Conservation (phyloP, 1,140 invertebrate species). For the Penaeus vannamei region DNA sequence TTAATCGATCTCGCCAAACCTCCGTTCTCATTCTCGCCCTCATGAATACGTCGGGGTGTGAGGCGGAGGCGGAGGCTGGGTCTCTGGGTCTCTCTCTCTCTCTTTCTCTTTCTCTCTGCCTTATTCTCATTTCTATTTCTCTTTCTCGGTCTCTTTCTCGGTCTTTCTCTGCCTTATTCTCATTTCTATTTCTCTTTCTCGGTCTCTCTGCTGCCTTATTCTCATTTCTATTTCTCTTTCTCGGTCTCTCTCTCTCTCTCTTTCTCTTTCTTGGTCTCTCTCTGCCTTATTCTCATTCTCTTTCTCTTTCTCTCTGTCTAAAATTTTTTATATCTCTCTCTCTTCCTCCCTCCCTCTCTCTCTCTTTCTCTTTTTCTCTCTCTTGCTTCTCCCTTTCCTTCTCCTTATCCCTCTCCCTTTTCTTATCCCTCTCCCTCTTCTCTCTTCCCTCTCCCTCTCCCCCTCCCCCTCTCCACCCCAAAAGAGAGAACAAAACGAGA, state of each 20-base stretch:
- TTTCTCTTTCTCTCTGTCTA: no score
- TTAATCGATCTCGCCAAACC: conserved; percentile 58
- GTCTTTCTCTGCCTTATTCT: background rate
- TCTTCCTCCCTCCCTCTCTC: no score
- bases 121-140: background rate
- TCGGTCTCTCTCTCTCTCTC: background rate
- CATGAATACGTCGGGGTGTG: conserved; percentile 60
- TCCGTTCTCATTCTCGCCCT: conserved; percentile 55
- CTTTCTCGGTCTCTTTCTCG: background rate
- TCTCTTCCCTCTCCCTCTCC: no score
- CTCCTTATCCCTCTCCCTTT: no score
- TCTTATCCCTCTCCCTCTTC: no score
- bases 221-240: background rate
- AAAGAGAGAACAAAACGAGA: no score
- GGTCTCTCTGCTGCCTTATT: background rate
- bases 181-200: background rate
- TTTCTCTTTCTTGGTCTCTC: background rate
- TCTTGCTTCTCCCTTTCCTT: background rate
- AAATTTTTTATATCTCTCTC: no score
- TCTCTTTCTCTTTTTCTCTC: no score
- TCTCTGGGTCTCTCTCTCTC: conserved; percentile 19
- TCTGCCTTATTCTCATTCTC: no score
- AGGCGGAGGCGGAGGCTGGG: background rate
- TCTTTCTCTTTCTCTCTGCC: background rate
- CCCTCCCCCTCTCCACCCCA: no score